Base-by-base conservation (phyloP, 2,113 vertebrate genomes). In the Oreocharis arfaki region DNA sequence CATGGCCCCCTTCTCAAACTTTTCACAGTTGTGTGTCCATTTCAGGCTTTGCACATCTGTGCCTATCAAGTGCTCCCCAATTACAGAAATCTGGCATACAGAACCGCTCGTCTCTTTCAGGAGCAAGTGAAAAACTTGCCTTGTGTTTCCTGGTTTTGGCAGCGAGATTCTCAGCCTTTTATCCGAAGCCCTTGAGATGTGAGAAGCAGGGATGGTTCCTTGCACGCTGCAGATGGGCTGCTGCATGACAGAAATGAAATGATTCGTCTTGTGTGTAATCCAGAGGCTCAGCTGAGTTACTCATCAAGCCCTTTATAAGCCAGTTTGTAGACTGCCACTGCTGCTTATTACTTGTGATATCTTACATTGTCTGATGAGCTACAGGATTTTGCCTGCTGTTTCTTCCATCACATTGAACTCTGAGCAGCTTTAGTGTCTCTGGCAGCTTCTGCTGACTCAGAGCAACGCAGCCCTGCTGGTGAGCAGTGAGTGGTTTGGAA, bases 271-370 rank as follows among this genome's bases (percentile, higher is more conserved):
- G 65, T 56, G 16, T 56, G 22, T 89, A 84, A 96, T 81, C 77
- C 81, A 94, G 94, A 87, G 63, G 57, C 87, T 87, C 64, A 67
- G 52, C 60, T 89, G 83, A 87, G 83, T 86, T 70, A 78, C 60
- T 92, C 81, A 79, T 90, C 89, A 74, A 82, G 44, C 46, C 49
- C 69, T 84, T 89, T 74, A 81, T 59, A 92, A 95, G 81, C 69
- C 61, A 87, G 81, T 93, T 78, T 17, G 56, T 64, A 89, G 81
- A 56, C 74, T 94, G 84, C 86, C 94, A 82, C 78, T 85, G 80
- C 61, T 82, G 81, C 80, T 89, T 89, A 87, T 91, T 93, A 57
- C 80, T 89, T 84, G 19, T 3, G 39, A 42, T 91, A 74, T 67
- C 81, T 84, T 83, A 59, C 56, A n/a, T 65, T 33, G 20, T 24